Evolutionary conservation across 2,113 vertebrate genomes (phyloP).

Genomic region (Canis aureus): DNA sequence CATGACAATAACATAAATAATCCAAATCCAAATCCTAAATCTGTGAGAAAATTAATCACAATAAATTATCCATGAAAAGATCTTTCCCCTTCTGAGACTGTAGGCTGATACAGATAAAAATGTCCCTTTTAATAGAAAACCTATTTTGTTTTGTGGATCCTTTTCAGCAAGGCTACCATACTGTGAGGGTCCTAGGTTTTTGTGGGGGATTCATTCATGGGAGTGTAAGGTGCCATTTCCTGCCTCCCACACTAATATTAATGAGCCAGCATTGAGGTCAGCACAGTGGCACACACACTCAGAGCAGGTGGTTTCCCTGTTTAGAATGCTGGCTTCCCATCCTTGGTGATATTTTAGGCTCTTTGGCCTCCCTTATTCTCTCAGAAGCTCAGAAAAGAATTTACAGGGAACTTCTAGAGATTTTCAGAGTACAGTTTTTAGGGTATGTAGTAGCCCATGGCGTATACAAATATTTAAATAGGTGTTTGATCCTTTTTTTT

Average conservation of each 20-base stretch:
- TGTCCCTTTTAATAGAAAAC: neutral
- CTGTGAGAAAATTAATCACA: neutral
- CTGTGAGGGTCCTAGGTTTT: fast-evolving
- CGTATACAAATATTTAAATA: neutral
- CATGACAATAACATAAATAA: neutral
- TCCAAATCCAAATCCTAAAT: neutral
- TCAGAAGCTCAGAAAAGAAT: neutral
- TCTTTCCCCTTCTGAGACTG: neutral
- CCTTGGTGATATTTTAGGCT: neutral
- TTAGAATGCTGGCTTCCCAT: neutral
- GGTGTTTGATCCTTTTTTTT: neutral
- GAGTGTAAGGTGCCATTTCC: neutral
- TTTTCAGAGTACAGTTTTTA: neutral
- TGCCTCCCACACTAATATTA: neutral
- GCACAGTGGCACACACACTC: too few relatives aligned
- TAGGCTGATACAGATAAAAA: neutral
- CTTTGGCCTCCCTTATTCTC: neutral
- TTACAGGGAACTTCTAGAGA: neutral
- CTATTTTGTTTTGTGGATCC: neutral
- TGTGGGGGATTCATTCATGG: neutral
- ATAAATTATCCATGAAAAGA: neutral
- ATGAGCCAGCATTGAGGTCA: neutral
- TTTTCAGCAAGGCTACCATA: neutral
- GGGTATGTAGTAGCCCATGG: too few relatives aligned
- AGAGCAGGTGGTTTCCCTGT: neutral